Evolutionary conservation across 2,113 vertebrate species (phyloP).

Genomic region (Notarius quadriscutis): DNA sequence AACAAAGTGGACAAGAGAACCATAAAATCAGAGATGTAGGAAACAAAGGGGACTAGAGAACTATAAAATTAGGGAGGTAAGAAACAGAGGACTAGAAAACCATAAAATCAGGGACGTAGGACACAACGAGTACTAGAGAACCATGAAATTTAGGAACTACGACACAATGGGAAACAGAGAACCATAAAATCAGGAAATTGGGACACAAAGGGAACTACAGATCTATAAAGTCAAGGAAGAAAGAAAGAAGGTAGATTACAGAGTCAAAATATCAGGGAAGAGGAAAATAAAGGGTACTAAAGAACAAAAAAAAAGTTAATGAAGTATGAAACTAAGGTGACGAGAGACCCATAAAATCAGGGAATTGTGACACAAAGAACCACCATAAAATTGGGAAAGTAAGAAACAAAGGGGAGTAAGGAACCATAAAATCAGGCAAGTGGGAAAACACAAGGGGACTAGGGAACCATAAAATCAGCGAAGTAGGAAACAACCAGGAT

Average conservation of each 20-base stretch:
- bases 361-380: not conserved
- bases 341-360: not conserved
- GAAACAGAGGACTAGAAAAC: not conserved
- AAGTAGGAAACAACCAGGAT: not conserved
- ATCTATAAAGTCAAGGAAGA: not conserved
- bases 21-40: not conserved
- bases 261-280: not conserved
- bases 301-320: not conserved
- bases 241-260: not conserved
- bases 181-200: not conserved
- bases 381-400: not conserved
- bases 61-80: not conserved
- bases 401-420: not conserved
- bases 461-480: not conserved
- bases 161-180: not conserved
- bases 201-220: not conserved
- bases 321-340: not conserved
- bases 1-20: not conserved
- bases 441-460: not conserved
- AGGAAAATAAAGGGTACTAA: too few relatives aligned
- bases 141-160: not conserved
- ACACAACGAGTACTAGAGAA: not conserved
- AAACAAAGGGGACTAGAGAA: not conserved
- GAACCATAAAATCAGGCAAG: not conserved
- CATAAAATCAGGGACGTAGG: not conserved